Base-by-base conservation (phyloP, 1,140 invertebrate genomes). In the Capitella teleta region DNA sequence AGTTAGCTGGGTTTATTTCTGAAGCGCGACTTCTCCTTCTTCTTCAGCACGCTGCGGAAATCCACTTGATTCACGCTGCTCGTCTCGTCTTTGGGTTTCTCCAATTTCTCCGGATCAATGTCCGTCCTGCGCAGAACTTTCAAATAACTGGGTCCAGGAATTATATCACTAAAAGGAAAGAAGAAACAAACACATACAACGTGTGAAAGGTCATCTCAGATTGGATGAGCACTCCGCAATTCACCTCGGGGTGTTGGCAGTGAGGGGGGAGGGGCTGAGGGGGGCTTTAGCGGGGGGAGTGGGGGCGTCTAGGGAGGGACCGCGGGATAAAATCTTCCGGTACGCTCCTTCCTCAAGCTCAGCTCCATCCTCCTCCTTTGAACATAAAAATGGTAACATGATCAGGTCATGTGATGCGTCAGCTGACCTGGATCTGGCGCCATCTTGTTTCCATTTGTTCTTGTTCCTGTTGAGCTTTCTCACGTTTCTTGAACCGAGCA, bases 101-200 rank as follows among this genome's bases (percentile, higher is more conserved):
- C 70, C 14, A 84, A 63, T 24, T 83, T 81, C 0, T 82, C 84
- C 0, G 82, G 82, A 5, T 80, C 77, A 54, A 78, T 75, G 46
- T 80, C 73, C 1, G 82, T 82, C 10, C 80, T 80, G 46, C 80
- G 69, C 5, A 85, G 61, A 5, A 84, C 60, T 58, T 82, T 79
- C 40, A 82, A 73, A 59, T 84, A 85, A 57, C 83, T 79, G 59
- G 81, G 84, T 0, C 81, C 80, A 1, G 81, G 81, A 8, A 21
- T 24, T 8, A 5, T 2, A 2, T 14, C 38, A 40, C 38, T 40
- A 24, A n/a, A 40, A 40, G 10, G 38, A 10, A 40, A 24, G 25
- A 10, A 40, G 6, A 21, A 18, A 40, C 4, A 40, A 10, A n/a
- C 16, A n/a, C n/a, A n/a, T n/a, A n/a, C n/a, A n/a, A n/a, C n/a